Evolutionary conservation across 2,888 invertebrate genomes (phyloP), one percentile per base, ranked within the genome.

Genomic region (Oithona nana): DNA sequence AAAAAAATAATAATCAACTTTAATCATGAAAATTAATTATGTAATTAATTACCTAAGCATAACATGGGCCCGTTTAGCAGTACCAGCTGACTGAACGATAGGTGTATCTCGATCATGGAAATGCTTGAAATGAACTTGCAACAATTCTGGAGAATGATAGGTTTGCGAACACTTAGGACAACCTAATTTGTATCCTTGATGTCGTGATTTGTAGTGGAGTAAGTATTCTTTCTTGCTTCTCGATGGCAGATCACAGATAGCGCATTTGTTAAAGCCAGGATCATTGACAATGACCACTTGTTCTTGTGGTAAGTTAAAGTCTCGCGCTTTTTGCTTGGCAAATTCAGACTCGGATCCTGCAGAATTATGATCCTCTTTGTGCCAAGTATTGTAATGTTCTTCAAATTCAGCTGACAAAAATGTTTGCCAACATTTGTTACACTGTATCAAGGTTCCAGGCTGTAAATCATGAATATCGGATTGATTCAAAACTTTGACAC

Each of bases 151-250:
- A 3, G 54, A 54, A 26, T 54, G 54, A 26, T 54, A 54, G 26
- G 54, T 54, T 26, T 54, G 54, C 24, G 54, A 54, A 24, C 54
- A 54, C 26, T 54, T 54, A 16, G 54, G 54, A 54, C 54, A 54
- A 54, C 54, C 54, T 3, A 54, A 26, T 6, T 26, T 20, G 26
- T 24, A 24, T 3, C 26, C 54, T 16, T 20, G 24, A 24, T 54
- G 54, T 16, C 13, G 24, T 20, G 22, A 20, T 26, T 54, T 54
- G 54, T 24, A 54, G 24, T 54, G 54, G 54, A 20, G 20, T 16
- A 3, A 20, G 26, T 24, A 54, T 20, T 26, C 54, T 26, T 54
- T 54, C 11, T 54, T 54, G 54, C 16, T 54, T 26, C 22, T 54
- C 20, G 26, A 20, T 24, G 39, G 39, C 16, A 39, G 39, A 6